Conservation (phyloP, 2,797 vertebrate species). For the Hoplostethus mediterraneus region DNA sequence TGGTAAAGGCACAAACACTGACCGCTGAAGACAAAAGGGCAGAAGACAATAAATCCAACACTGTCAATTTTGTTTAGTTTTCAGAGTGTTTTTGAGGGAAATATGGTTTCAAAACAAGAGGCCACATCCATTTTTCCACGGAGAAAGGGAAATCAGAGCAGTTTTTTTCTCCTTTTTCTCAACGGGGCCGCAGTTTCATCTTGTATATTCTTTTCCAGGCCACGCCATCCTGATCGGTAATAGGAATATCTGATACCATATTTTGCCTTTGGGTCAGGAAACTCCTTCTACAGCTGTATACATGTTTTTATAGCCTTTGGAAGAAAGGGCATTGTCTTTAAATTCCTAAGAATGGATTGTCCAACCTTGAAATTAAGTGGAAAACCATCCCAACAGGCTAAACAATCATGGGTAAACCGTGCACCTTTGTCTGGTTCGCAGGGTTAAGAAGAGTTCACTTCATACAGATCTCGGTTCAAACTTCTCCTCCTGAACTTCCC, state of each 20-base stretch:
- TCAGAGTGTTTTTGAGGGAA: conserved; percentile 85
- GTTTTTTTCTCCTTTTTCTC: conserved; percentile 74
- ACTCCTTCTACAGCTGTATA: conserved; percentile 83
- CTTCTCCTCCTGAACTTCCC: conserved; percentile 19
- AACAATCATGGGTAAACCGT: conserved; percentile 71
- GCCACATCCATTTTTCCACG: conserved; percentile 83
- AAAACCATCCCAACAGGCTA: conserved; percentile 75
- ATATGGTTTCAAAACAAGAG: conserved; percentile 86
- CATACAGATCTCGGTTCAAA: conserved; percentile 40
- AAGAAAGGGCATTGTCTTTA: conserved; percentile 84
- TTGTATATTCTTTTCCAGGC: conserved; percentile 81
- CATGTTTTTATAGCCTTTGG: conserved; percentile 81
- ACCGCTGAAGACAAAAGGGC: conserved; percentile 80
- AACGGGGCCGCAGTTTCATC: conserved; percentile 70
- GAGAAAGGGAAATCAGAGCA: conserved; percentile 84
- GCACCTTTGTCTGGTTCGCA: conserved; percentile 44
- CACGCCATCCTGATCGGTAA: conserved; percentile 78
- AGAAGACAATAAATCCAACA: conserved; percentile 87
- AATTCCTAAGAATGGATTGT: conserved; percentile 80
- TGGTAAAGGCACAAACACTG: conserved; percentile 88
- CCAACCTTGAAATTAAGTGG: conserved; percentile 78
- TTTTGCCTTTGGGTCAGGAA: conserved; percentile 84
- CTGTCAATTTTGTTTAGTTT: conserved; percentile 92
- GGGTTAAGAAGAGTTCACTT: conserved; percentile 73
- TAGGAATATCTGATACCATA: conserved; percentile 82